Base-by-base conservation (phyloP, 2,888 invertebrate species). In the Malacosoma neustria region DNA sequence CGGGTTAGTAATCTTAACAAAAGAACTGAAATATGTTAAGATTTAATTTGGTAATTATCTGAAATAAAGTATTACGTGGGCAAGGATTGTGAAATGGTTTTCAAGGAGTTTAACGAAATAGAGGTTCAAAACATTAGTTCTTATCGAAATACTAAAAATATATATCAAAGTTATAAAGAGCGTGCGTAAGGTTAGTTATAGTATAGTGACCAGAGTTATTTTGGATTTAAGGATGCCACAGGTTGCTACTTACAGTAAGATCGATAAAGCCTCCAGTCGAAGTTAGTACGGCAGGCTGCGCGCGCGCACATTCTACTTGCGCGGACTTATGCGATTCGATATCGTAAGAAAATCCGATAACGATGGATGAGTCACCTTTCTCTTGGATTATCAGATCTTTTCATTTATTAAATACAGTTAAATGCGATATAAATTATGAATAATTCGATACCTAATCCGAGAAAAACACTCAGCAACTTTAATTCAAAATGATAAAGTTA, bases 251-350 rank as follows among this genome's bases (percentile, higher is more conserved):
- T 74, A 73, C 72, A 73, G 62, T 49, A 61, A 58, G 52, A 59
- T 51, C 69, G 64, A 72, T 72, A 71, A 63, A 77, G 72, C 81
- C 79, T 81, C 71, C 82, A 84, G 84, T 84, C 70, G 72, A 66
- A 60, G 64, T 68, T 68, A 49, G 69, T 57, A 64, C 73, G 73
- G 73, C 74, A 53, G 61, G 54, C 68, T 58, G 71, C 76, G 82
- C 82, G 82, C 71, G 75, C 77, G 81, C 84, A 69, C 14, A 40
- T 14, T 42, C 34, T 29, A 33, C 29, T 34, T 38, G 13, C 36
- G 14, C 22, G 13, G 33, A 39, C 36, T 14, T 30, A 30, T 32
- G 30, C 39, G 30, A 29, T 30, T 6, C 29, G 2, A 22, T 7
- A 9, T 22, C 22, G 22, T 22, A 22, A 11, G 15, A 33, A 40